Evolutionary conservation across 2,797 vertebrate species (phyloP).

Genomic region (Cryptoblepharus egeriae): DNA sequence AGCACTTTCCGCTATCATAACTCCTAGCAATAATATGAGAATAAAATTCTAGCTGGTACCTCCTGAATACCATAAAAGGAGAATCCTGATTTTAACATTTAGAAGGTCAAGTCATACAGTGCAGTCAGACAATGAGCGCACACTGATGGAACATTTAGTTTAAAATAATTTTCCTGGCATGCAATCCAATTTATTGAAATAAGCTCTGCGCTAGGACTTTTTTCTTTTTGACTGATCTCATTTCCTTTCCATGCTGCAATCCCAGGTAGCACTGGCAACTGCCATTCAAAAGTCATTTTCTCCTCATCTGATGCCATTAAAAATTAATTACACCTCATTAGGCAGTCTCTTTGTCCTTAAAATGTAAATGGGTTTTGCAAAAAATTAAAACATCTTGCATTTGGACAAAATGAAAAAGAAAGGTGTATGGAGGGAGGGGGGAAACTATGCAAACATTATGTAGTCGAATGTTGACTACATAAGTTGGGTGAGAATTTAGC

Average conservation of each 20-base stretch:
- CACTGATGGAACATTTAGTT: not conserved
- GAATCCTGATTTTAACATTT: no score
- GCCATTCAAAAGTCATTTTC: not conserved
- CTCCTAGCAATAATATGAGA: no score
- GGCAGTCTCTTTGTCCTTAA: not conserved
- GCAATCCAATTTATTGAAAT: not conserved
- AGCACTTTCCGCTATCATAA: not conserved
- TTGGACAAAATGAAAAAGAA: not conserved
- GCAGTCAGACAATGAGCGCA: no score
- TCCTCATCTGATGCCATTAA: not conserved
- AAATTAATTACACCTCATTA: constrained; percentile 10
- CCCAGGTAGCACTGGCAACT: not conserved
- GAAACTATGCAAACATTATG: not conserved
- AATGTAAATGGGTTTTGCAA: constrained; percentile 4
- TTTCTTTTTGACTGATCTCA: not conserved
- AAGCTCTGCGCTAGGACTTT: not conserved
- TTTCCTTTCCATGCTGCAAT: not conserved
- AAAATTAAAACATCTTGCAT: not conserved
- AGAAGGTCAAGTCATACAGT: no score
- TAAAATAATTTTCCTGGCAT: not conserved
- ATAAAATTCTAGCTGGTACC: no score
- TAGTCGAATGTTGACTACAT: no score
- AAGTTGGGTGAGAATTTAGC: not conserved
- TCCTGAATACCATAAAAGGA: no score
- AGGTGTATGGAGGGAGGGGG: no score